A percentile compares a stretch with the other conserved stretches of the same genome.
phyloP scores from a whole-genome alignment of 2,797 vertebrate genomes.

The Microctenopoma lineatum region DNA sequence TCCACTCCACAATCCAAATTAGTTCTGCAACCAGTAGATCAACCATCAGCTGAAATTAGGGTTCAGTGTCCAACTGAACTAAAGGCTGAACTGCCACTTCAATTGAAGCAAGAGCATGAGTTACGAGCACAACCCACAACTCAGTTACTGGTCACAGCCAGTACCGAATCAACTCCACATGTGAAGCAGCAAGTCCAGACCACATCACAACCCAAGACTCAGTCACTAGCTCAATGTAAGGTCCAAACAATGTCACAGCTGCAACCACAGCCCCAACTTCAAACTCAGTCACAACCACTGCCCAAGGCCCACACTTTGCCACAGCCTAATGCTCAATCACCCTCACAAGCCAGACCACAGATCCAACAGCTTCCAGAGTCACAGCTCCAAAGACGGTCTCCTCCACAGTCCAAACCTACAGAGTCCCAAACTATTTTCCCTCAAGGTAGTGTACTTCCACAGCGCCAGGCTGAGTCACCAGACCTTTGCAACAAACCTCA shows the following conservation, averaged over 20 bases:
- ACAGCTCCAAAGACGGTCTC: slow-evolving; percentile 32
- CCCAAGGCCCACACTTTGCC: slow-evolving; percentile 11
- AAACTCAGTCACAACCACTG: slow-evolving; percentile 22
- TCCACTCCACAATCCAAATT: slow-evolving; percentile 1
- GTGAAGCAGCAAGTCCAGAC: slow-evolving; percentile 10
- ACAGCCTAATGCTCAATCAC: slow-evolving; percentile 44
- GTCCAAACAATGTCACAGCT: slow-evolving; percentile 3
- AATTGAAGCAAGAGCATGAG: background rate
- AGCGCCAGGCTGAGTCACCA: slow-evolving; percentile 60
- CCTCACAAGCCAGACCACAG: slow-evolving; percentile 38
- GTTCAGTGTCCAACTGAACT: slow-evolving; percentile 2
- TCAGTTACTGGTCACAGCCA: slow-evolving; percentile 10
- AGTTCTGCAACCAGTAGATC: slow-evolving; percentile 11
- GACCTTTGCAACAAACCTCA: slow-evolving; percentile 64
- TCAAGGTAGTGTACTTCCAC: slow-evolving; percentile 49
- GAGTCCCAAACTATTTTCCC: slow-evolving; percentile 39
- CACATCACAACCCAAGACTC: background rate
- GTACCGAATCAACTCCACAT: slow-evolving; percentile 1
- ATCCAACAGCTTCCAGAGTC: slow-evolving; percentile 18
- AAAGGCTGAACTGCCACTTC: background rate
- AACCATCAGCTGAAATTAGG: slow-evolving; percentile 18
- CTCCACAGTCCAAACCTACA: slow-evolving; percentile 43
- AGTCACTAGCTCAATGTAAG: slow-evolving; percentile 10
- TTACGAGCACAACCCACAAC: slow-evolving; percentile 2
- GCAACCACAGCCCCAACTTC: slow-evolving; percentile 22